Base-by-base conservation (phyloP, 1,140 invertebrate species). In the Pachyrhynchus sulphureomaculatus region DNA sequence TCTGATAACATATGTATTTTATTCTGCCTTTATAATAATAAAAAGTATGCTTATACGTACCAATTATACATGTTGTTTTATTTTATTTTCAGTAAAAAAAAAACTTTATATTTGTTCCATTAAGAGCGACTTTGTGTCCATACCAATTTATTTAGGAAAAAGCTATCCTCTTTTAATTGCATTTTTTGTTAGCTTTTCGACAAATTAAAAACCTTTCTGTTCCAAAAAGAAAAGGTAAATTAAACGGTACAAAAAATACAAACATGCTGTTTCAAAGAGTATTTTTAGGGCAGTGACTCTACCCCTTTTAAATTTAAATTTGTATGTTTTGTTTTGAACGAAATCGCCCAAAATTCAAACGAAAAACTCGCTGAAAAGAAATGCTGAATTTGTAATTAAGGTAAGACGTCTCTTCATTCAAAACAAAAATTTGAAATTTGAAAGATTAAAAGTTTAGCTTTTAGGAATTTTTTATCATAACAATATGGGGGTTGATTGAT, bases 301-400 rank as follows among this genome's bases (percentile, higher is more conserved):
- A 39, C 36, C 36, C 36, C n/a, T 39, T 39, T 39, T n/a, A n/a
- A 39, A 39, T 39, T 39, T 39, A 39, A 39, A 39, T 10, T 39
- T 39, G 36, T 39, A 18, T 39, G 36, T 39, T 39, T 39, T 39
- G 36, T 39, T 39, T 39, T 6, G n/a, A 18, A 18, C 17, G n/a
- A 18, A 6, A 39, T 18, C 36, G n/a, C 17, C 5, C 17, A 18
- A n/a, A 39, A 39, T 17, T 3, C n/a, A 17, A 13, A 39, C 6
- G 13, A 18, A 39, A 12, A 39, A 39, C n/a, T 13, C 8, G 10
- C 13, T 2, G 6, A 17, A 39, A 39, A 39, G 12, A 5, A 39
- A 9, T 29, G 1, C 1, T 29, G 26, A 29, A 29, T 29, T 3
- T 29, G 1, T 29, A 29, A 29, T 29, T 29, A 29, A 29, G 12